Conservation (phyloP, 30 jellyfish, hydroid and myxozoan genomes). For the Cassiopea andromeda region DNA sequence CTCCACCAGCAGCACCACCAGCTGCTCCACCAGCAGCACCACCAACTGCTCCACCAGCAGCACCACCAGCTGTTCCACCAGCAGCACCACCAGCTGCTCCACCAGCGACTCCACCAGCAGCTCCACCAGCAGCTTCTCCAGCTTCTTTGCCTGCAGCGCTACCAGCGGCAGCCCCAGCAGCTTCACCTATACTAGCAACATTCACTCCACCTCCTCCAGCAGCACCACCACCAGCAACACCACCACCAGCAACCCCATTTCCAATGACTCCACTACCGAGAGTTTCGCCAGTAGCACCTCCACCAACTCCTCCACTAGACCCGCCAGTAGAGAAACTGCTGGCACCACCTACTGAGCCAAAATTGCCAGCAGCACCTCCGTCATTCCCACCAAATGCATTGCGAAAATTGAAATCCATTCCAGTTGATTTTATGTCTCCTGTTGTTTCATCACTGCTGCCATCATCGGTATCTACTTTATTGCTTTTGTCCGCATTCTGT, state of each 20-base stretch:
- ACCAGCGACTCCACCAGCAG: slow-evolving; percentile 59
- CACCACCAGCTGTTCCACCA: slow-evolving; percentile 42
- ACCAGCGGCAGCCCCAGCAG: slow-evolving; percentile 56
- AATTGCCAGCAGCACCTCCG: slow-evolving; percentile 6
- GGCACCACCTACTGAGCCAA: slow-evolving; percentile 2
- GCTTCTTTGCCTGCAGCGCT: slow-evolving; percentile 42
- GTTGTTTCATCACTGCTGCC: slow-evolving; percentile 27
- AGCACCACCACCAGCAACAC: slow-evolving; percentile 47
- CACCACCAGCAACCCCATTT: slow-evolving; percentile 33
- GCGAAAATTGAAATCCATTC: slow-evolving; percentile 3
- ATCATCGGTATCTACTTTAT: slow-evolving; percentile 18
- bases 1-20: slow-evolving; percentile 29
- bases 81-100: slow-evolving; percentile 65
- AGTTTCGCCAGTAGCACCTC: slow-evolving; percentile 35
- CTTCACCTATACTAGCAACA: slow-evolving; percentile 49
- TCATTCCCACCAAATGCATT: slow-evolving; percentile 13
- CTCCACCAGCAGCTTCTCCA: slow-evolving; percentile 32
- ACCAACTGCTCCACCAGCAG: slow-evolving; percentile 35
- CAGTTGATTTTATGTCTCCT: slow-evolving; percentile 15
- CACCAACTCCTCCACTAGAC: slow-evolving; percentile 21
- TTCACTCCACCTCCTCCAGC: slow-evolving; percentile 15
- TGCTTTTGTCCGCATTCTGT: neutral
- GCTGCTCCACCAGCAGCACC: slow-evolving; percentile 40
- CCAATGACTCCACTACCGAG: slow-evolving; percentile 14
- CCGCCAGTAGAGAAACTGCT: slow-evolving; percentile 13